Evolutionary conservation across 1,140 invertebrate species (phyloP).

Genomic region (Epicauta chinensis): DNA sequence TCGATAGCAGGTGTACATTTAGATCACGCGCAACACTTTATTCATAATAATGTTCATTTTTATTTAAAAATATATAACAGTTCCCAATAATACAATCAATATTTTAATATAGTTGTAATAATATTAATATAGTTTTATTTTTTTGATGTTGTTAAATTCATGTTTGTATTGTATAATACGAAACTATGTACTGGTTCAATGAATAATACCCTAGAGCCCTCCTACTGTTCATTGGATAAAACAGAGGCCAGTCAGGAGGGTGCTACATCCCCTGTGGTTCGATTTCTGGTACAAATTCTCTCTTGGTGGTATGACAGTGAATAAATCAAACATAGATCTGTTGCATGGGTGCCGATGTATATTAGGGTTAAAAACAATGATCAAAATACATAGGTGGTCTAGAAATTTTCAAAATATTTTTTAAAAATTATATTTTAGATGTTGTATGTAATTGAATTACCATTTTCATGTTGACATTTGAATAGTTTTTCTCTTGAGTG

Average conservation of each 20-base stretch:
- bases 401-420: no score
- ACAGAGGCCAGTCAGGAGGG: conserved; percentile 11
- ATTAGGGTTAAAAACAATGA: no score
- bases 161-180: conserved; percentile 1
- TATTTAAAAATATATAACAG: no score
- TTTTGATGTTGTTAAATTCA: no score
- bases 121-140: no score
- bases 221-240: conserved; percentile 4
- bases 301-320: conserved; percentile 13
- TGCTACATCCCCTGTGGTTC: conserved; percentile 7
- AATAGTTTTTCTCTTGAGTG: conserved; percentile 14
- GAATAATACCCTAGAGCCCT: not conserved
- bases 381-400: no score
- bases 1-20: no score
- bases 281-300: conserved; percentile 7
- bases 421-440: not conserved
- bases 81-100: no score
- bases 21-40: no score
- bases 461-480: conserved; percentile 14
- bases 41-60: no score
- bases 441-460: conserved; percentile 12
- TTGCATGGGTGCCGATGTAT: no score
- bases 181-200: not conserved
- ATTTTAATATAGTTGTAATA: no score
- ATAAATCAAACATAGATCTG: conserved; percentile 12